Percentiles rank a stretch among this genome's conserved stretches.
Evolutionary conservation across 2,797 vertebrate genomes (phyloP).

Genomic region (Enteromius treurensis): DNA sequence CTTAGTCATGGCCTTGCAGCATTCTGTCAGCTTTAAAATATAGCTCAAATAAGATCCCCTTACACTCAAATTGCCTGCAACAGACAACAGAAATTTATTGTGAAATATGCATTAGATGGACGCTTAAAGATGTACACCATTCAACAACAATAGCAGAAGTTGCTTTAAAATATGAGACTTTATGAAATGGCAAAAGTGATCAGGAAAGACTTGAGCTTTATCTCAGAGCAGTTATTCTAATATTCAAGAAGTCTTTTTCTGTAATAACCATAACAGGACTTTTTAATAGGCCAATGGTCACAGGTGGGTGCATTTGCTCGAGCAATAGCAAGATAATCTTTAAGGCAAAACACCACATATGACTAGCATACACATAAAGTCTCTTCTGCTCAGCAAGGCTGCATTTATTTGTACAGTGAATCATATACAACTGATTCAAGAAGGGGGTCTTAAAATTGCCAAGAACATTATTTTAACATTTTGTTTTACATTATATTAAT

Average conservation of each 20-base stretch:
- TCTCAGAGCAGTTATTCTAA: background rate
- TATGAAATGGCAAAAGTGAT: background rate
- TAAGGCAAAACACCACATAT: background rate
- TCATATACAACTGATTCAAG: no score
- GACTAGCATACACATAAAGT: background rate
- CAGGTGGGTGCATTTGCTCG: background rate
- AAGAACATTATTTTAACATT: no score
- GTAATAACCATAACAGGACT: background rate
- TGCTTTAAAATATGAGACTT: background rate
- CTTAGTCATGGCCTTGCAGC: background rate
- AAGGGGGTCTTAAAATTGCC: no score
- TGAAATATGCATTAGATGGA: background rate
- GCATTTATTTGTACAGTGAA: no score
- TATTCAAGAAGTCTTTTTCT: background rate
- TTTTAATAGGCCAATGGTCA: background rate
- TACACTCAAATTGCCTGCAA: background rate
- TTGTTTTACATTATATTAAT: no score
- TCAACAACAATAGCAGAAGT: background rate
- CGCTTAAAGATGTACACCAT: background rate
- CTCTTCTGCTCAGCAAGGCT: no score
- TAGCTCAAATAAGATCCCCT: background rate
- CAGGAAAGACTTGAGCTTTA: background rate
- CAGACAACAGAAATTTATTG: background rate
- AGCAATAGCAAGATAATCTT: background rate
- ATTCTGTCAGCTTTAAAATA: background rate